phyloP scores from a whole-genome alignment of 2,888 invertebrate genomes.

The Pseudococcus viburni region DNA sequence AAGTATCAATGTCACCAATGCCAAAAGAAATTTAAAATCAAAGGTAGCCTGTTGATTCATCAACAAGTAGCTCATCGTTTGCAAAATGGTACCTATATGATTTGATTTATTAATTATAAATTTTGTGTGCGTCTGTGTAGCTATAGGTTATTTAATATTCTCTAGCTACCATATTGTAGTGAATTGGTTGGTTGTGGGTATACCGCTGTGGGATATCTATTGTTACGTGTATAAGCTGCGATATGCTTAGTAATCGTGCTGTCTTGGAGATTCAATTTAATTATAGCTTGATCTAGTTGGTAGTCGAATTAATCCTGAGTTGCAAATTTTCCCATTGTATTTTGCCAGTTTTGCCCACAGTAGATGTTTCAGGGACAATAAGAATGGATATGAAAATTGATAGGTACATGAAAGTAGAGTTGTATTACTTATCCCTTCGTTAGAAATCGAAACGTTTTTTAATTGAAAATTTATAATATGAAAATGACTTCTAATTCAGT shows the following conservation, averaged over 20 bases:
- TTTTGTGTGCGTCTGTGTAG: not conserved
- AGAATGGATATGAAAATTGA: too few relatives aligned
- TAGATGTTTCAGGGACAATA: too few relatives aligned
- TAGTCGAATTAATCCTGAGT: too few relatives aligned
- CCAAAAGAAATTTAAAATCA: conserved; percentile 85
- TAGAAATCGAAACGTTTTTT: too few relatives aligned
- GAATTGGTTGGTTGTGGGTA: not conserved
- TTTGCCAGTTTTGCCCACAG: too few relatives aligned
- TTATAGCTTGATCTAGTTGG: too few relatives aligned
- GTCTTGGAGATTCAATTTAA: too few relatives aligned
- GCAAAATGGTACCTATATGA: not conserved
- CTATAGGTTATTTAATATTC: conserved; percentile 10
- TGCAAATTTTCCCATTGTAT: too few relatives aligned
- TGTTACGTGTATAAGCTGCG: not conserved
- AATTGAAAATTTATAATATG: too few relatives aligned
- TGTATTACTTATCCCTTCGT: too few relatives aligned
- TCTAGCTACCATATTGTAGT: conserved; percentile 10
- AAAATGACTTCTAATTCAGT: too few relatives aligned
- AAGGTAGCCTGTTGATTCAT: conserved; percentile 86
- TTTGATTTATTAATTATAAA: conserved; percentile 3
- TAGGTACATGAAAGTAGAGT: too few relatives aligned
- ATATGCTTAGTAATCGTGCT: not conserved
- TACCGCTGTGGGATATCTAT: not conserved
- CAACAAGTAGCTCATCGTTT: conserved; percentile 80
- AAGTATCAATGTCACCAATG: conserved; percentile 82